Evolutionary conservation across 2,113 vertebrate genomes (phyloP).

Genomic region (Tringa solitaria): DNA sequence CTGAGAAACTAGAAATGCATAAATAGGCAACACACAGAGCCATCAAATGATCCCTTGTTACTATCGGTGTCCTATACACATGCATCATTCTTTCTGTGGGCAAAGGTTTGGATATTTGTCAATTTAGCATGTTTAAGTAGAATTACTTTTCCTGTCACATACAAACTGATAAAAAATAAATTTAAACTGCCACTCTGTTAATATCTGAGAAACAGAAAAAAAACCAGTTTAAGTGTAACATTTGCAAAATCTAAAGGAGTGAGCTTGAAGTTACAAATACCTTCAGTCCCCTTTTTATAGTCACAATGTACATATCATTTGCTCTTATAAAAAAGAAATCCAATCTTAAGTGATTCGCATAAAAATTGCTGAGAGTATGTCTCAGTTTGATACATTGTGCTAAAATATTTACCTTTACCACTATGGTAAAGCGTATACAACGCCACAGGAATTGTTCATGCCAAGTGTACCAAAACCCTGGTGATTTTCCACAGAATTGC

Average conservation of each 20-base stretch:
- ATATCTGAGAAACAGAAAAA: neutral
- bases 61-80: neutral
- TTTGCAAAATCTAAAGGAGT: neutral
- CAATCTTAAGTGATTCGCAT: conserved; percentile 51
- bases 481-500: conserved; percentile 38
- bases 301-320: neutral
- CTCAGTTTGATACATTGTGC: conserved; percentile 48
- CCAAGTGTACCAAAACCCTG: neutral
- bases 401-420: conserved; percentile 58
- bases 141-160: neutral
- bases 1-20: conserved; percentile 47
- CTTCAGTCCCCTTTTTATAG: conserved; percentile 4
- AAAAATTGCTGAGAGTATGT: conserved; percentile 55
- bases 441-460: conserved; percentile 12
- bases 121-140: neutral
- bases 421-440: neutral
- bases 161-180: neutral
- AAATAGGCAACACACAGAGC: conserved; percentile 42
- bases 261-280: neutral
- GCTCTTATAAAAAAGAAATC: conserved; percentile 30
- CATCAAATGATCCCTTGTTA: neutral
- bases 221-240: neutral
- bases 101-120: neutral
- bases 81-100: neutral
- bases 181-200: neutral